Evolutionary conservation across 2,797 vertebrate species (phyloP), one percentile per base, ranked within the genome.

Genomic region (Allobates femoralis): DNA sequence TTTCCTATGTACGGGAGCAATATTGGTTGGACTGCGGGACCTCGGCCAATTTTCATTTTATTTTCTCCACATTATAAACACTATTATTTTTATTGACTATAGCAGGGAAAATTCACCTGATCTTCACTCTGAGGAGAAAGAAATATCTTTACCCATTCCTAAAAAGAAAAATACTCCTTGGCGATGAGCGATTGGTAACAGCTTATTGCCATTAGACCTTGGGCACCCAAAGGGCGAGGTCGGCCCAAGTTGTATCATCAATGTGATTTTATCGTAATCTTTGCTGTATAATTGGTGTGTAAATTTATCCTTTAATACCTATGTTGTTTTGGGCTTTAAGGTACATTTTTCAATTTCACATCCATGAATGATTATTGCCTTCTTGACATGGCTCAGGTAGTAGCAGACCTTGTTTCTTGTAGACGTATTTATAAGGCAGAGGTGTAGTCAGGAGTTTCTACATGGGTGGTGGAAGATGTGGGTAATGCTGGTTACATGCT

Each of bases 21-120:
- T 79, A 32, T 64, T 60, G 64, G 84, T 26, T 56, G 12, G 19
- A 62, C 56, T 26, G 55, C 73, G 69, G 69, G 55, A 71, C 66
- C 66, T 82, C 32, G 11, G 21, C 69, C 81, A 37, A 83, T 83
- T 74, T 83, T 37, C 53, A 74, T 62, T 83, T 83, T n/a, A 66
- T 81, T 60, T 83, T 75, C 51, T 75, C 51, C 69, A 74, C 55
- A 50, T 74, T 83, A 79, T 60, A 58, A 60, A 79, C 77, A 79
- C 58, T 79, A 79, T 37, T 79, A 79, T 79, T 79, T 58, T 79
- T 79, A 79, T 79, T 79, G 77, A 60, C 77, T 60, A 79, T 79
- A 41, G 77, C 77, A 10, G 18, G 23, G 77, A 46, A 79, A 60
- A 60, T 79, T 79, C 55, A 79, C 91, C 90, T 91, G 77, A 10